Evolutionary conservation across 2,888 invertebrate species (phyloP).

Genomic region (Nysson spinosus): DNA sequence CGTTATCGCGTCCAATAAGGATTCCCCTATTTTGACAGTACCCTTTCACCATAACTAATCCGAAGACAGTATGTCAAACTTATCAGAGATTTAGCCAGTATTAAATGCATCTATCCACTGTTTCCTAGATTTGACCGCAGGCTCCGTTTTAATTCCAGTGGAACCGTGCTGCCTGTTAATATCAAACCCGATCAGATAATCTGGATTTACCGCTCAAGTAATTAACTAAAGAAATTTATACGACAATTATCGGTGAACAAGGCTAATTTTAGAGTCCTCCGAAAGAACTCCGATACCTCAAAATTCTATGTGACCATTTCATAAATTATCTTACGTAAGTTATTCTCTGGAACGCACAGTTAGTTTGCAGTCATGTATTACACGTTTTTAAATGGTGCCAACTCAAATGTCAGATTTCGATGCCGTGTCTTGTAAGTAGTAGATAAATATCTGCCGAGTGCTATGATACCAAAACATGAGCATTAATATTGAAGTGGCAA

Average conservation of each 20-base stretch:
- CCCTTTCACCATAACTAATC: constrained; percentile 35
- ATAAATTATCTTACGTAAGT: too few relatives aligned
- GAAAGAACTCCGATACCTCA: not conserved
- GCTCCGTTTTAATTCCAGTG: constrained; percentile 26
- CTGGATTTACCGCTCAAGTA: constrained; percentile 36
- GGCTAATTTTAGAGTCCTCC: not conserved
- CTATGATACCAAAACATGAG: too few relatives aligned
- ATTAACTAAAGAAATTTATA: constrained; percentile 31
- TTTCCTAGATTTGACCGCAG: constrained; percentile 12
- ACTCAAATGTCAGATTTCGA: too few relatives aligned
- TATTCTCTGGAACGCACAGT: too few relatives aligned
- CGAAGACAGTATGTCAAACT: constrained; percentile 15
- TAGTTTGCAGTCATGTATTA: too few relatives aligned
- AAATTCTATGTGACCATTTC: not conserved
- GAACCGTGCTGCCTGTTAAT: constrained; percentile 14
- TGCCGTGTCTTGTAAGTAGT: too few relatives aligned
- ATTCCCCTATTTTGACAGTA: constrained; percentile 27
- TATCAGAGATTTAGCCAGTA: constrained; percentile 24
- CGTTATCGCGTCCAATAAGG: constrained; percentile 16
- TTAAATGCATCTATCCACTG: constrained; percentile 5
- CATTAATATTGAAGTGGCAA: too few relatives aligned
- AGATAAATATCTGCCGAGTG: too few relatives aligned
- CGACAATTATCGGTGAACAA: constrained; percentile 10
- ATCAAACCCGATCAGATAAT: constrained; percentile 38
- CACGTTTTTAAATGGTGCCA: too few relatives aligned